phyloP scores from a whole-genome alignment of 2,797 vertebrate species.

The Neopelma chrysocephalum region DNA sequence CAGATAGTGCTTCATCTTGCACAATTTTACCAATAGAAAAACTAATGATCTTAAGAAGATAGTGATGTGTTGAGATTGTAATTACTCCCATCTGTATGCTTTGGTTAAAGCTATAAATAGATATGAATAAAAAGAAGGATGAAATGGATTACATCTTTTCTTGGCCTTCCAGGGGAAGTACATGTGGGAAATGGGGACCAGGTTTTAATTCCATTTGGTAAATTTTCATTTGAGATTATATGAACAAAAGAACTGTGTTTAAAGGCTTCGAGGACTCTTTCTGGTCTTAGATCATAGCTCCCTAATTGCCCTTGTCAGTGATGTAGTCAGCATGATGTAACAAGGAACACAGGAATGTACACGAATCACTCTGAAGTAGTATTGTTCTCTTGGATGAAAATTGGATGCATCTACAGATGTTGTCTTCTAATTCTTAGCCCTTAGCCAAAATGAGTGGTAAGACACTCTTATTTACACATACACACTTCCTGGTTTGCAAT shows the following conservation, averaged over 20 bases:
- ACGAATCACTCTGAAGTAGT: background rate
- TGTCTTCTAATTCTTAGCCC: background rate
- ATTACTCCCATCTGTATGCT: background rate
- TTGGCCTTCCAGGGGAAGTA: background rate
- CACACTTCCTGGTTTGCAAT: slow-evolving; percentile 27
- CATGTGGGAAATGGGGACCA: background rate
- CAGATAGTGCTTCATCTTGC: background rate
- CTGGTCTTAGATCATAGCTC: background rate
- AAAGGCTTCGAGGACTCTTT: background rate
- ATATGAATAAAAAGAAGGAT: slow-evolving; percentile 18
- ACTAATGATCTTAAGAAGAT: background rate
- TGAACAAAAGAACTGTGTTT: background rate
- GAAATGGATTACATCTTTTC: background rate
- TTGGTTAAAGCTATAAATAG: slow-evolving; percentile 17
- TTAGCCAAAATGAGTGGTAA: background rate
- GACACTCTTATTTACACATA: background rate
- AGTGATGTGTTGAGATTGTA: background rate
- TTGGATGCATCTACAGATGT: background rate
- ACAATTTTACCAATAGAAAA: background rate
- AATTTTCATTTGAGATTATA: background rate
- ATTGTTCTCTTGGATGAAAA: background rate
- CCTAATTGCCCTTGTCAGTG: background rate
- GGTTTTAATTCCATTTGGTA: background rate
- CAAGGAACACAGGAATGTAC: background rate
- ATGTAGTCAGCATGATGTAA: background rate